Conservation (phyloP, 1,140 invertebrate genomes). For the Nasonia vitripennis region DNA sequence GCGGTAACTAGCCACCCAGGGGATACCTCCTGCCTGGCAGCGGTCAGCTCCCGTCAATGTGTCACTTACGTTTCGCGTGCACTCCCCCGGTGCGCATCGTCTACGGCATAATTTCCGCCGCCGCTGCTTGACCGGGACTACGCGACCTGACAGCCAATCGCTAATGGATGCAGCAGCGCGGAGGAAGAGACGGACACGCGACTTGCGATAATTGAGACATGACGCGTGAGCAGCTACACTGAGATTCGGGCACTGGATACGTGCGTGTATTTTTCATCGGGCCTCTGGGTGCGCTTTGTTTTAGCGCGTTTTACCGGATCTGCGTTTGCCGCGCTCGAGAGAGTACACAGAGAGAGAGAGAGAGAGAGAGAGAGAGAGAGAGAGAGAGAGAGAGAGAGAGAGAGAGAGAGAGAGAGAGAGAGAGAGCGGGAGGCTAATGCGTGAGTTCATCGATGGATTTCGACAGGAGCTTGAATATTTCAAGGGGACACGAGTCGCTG, state of each 20-base stretch:
- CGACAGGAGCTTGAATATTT: slow-evolving; percentile 38
- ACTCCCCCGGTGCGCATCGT: slow-evolving; percentile 66
- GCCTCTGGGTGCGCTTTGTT: slow-evolving; percentile 28
- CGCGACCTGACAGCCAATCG: slow-evolving; percentile 63
- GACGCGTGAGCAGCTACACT: neutral
- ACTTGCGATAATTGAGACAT: slow-evolving; percentile 45
- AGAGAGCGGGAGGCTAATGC: neutral
- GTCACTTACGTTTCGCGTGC: slow-evolving; percentile 70
- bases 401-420: too few relatives aligned
- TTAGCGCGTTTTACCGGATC: neutral
- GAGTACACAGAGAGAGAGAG: too few relatives aligned
- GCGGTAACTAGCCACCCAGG: slow-evolving; percentile 73
- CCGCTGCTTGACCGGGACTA: slow-evolving; percentile 48
- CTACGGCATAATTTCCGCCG: slow-evolving; percentile 41
- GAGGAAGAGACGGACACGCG: slow-evolving; percentile 22
- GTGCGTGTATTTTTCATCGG: slow-evolving; percentile 30
- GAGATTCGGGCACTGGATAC: neutral
- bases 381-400: too few relatives aligned
- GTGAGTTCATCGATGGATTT: slow-evolving; percentile 7
- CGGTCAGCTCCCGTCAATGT: slow-evolving; percentile 74
- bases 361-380: too few relatives aligned
- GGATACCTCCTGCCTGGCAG: slow-evolving; percentile 69
- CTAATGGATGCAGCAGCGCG: slow-evolving; percentile 55
- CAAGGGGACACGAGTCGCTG: neutral
- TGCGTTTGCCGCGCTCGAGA: neutral